Evolutionary conservation across 2,888 invertebrate species (phyloP).

Genomic region (Rapana venosa): DNA sequence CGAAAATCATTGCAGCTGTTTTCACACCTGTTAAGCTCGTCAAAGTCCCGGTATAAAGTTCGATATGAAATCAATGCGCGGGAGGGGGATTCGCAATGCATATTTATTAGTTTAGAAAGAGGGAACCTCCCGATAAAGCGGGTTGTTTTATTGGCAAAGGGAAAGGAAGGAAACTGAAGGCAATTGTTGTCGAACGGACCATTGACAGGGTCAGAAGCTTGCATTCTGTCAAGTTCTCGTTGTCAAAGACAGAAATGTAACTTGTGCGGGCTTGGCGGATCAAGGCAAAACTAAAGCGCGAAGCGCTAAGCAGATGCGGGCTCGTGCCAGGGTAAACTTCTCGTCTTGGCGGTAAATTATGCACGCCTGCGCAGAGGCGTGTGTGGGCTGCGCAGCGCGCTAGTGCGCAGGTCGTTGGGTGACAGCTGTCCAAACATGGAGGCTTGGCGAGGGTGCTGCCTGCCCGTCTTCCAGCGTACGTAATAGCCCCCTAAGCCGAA

Average conservation of each 20-base stretch:
- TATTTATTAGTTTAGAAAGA: constrained; percentile 34
- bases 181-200: not conserved
- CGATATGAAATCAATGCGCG: constrained; percentile 51
- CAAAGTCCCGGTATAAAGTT: constrained; percentile 52
- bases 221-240: constrained; percentile 19
- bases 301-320: constrained; percentile 49
- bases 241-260: constrained; percentile 33
- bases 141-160: constrained; percentile 36
- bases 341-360: constrained; percentile 60
- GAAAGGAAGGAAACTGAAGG: constrained; percentile 25
- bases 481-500: constrained; percentile 73
- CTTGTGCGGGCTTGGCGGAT: constrained; percentile 47
- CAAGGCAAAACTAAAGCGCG: constrained; percentile 48
- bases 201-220: constrained; percentile 3
- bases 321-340: constrained; percentile 49
- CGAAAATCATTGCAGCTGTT: constrained; percentile 56
- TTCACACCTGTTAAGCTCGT: constrained; percentile 55
- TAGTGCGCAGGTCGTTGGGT: constrained; percentile 72
- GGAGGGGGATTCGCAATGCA: constrained; percentile 25
- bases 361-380: constrained; percentile 67
- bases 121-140: constrained; percentile 40
- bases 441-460: constrained; percentile 72
- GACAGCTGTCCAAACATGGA: constrained; percentile 78
- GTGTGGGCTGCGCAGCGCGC: constrained; percentile 70
- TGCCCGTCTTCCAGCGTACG: constrained; percentile 73